These are phyloP conservation scores for Adelognathus sp. DNA, from an alignment of 2,888 invertebrate species.

Conservation along the genomic window DNA sequence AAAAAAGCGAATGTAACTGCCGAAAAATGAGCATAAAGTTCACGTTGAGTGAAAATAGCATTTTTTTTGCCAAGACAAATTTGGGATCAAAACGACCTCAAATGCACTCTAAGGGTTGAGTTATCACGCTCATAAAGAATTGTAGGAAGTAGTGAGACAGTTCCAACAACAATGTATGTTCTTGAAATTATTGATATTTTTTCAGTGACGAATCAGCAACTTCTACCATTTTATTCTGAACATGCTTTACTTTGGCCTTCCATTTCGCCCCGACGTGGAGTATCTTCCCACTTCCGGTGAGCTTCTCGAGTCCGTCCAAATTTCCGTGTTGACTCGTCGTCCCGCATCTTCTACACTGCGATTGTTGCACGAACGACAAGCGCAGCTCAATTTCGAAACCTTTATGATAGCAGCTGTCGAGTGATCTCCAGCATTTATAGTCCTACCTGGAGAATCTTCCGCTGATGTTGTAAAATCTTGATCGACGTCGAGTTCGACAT, in stretches of 20 bases:
- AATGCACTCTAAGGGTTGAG: too few species aligned
- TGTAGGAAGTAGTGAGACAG: too few species aligned
- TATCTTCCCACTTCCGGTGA: slow-evolving; percentile 59
- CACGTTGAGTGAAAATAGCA: too few species aligned
- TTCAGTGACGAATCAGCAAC: too few species aligned
- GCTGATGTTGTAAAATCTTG: slow-evolving; percentile 50
- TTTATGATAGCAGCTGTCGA: slow-evolving; percentile 50
- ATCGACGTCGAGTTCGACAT: slow-evolving; percentile 59
- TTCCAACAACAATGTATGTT: too few species aligned
- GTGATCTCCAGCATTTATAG: slow-evolving; percentile 51
- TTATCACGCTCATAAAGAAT: too few species aligned
- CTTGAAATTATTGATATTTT: too few species aligned
- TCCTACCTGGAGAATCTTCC: slow-evolving; percentile 60
- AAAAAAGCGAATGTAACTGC: too few species aligned
- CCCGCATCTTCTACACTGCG: slow-evolving; percentile 18
- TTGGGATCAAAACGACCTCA: too few species aligned
- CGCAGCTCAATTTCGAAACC: slow-evolving; percentile 58
- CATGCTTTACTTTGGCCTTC: slow-evolving; percentile 46
- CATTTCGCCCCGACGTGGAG: slow-evolving; percentile 33
- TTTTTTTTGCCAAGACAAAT: too few species aligned
- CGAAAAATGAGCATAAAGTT: too few species aligned
- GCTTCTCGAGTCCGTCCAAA: slow-evolving; percentile 63
- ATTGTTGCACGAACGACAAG: slow-evolving; percentile 62
- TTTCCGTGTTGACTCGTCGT: slow-evolving; percentile 51
- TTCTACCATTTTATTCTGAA: too few species aligned